Evolutionary conservation across 2,888 invertebrate species (phyloP).

Genomic region (Lysandra coridon): DNA sequence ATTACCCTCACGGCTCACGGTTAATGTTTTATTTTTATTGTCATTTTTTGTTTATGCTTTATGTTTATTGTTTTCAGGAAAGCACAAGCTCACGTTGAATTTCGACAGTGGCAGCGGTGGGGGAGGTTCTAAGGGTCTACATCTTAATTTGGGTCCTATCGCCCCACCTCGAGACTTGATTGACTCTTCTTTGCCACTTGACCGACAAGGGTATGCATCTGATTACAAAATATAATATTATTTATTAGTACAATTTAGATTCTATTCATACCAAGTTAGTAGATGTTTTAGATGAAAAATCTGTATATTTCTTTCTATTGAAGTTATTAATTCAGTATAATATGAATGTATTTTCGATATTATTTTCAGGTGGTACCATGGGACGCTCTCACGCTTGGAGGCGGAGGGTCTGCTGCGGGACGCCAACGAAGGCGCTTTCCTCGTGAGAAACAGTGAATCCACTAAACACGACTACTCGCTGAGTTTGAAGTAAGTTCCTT

Average conservation of each 20-base stretch:
- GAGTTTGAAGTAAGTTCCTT: slow-evolving; percentile 91
- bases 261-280: too few species aligned
- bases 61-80: slow-evolving; percentile 60
- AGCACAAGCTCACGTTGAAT: slow-evolving; percentile 87
- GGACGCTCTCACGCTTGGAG: slow-evolving; percentile 93
- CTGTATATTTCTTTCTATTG: too few species aligned
- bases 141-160: slow-evolving; percentile 85
- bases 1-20: neutral
- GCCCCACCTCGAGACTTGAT: slow-evolving; percentile 87
- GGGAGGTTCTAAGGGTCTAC: slow-evolving; percentile 79
- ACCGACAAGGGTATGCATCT: slow-evolving; percentile 89
- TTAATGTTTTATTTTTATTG: neutral
- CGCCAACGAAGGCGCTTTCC: slow-evolving; percentile 94
- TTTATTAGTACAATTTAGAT: too few species aligned
- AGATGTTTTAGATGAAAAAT: too few species aligned
- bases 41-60: slow-evolving; percentile 23
- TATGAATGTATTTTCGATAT: slow-evolving; percentile 28
- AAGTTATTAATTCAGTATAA: neutral
- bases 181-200: slow-evolving; percentile 89
- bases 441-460: slow-evolving; percentile 96
- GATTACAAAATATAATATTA: neutral
- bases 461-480: slow-evolving; percentile 96
- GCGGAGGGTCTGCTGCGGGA: slow-evolving; percentile 93
- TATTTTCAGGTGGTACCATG: slow-evolving; percentile 93
- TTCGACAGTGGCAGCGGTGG: slow-evolving; percentile 80